These are phyloP conservation scores for Chirona hameri DNA, from an alignment of 2,888 invertebrate genomes.

Conservation along the genomic window DNA sequence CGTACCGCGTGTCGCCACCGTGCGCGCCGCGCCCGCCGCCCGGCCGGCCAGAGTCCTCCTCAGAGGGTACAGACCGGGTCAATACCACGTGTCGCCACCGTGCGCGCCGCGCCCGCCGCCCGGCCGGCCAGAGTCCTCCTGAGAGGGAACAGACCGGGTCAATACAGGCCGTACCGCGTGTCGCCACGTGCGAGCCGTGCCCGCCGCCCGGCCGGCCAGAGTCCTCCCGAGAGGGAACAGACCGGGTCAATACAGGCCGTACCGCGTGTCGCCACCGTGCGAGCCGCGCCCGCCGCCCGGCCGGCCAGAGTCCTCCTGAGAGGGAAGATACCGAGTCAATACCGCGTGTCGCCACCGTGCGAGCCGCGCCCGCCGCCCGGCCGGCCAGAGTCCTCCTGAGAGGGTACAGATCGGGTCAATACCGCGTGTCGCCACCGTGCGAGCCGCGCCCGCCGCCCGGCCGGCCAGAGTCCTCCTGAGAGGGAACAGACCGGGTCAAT, in stretches of 20 bases:
- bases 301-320: constrained; percentile 34
- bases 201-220: constrained; percentile 28
- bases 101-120: no score
- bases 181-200: no score
- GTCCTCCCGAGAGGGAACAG: constrained; percentile 33
- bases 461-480: constrained; percentile 34
- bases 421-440: constrained; percentile 59
- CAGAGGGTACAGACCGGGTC: no score
- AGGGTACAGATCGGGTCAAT: constrained; percentile 66
- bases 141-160: no score
- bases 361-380: constrained; percentile 43
- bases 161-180: no score
- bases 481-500: constrained; percentile 65
- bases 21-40: no score
- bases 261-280: constrained; percentile 59
- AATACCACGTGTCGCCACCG: no score
- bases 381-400: constrained; percentile 34
- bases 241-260: no score
- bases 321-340: constrained; percentile 56
- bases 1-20: no score
- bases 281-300: constrained; percentile 43
- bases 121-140: no score
- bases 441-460: constrained; percentile 43
- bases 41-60: no score
- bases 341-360: constrained; percentile 59